Evolutionary conservation across 2,797 vertebrate genomes (phyloP).

Genomic region (Poliocrania exsul): DNA sequence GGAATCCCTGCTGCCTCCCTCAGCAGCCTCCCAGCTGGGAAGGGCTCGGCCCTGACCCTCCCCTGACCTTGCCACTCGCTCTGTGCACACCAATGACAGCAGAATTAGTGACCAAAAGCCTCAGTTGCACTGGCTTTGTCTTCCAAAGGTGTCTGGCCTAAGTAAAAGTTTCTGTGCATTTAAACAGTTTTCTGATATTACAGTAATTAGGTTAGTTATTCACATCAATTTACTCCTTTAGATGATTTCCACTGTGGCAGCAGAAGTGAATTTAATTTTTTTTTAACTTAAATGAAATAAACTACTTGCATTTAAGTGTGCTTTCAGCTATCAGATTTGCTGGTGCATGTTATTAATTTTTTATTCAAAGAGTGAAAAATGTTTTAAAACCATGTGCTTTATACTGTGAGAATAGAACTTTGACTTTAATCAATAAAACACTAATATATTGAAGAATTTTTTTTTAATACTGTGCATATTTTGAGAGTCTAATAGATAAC

Average conservation of each 20-base stretch:
- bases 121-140: conserved; percentile 39
- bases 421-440: neutral
- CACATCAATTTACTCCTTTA: neutral
- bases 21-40: conserved; percentile 36
- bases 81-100: conserved; percentile 43
- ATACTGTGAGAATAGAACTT: neutral
- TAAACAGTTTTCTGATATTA: conserved; percentile 46
- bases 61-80: conserved; percentile 46
- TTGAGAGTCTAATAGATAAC: neutral
- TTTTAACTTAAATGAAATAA: neutral
- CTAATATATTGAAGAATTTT: neutral
- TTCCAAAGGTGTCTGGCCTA: conserved; percentile 23
- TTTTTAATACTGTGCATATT: neutral
- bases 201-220: conserved; percentile 52
- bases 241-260: neutral
- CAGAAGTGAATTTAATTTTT: neutral
- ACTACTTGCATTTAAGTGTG: neutral
- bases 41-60: conserved; percentile 46
- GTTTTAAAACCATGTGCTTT: neutral
- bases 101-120: conserved; percentile 51
- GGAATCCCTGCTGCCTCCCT: neutral
- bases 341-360: neutral
- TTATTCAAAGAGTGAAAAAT: neutral
- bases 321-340: neutral
- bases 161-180: conserved; percentile 60